Percentiles rank a stretch among this genome's conserved stretches.
These are phyloP conservation scores for Antigone vipio DNA, from an alignment of 2,113 vertebrate genomes.

Conservation along the genomic window DNA sequence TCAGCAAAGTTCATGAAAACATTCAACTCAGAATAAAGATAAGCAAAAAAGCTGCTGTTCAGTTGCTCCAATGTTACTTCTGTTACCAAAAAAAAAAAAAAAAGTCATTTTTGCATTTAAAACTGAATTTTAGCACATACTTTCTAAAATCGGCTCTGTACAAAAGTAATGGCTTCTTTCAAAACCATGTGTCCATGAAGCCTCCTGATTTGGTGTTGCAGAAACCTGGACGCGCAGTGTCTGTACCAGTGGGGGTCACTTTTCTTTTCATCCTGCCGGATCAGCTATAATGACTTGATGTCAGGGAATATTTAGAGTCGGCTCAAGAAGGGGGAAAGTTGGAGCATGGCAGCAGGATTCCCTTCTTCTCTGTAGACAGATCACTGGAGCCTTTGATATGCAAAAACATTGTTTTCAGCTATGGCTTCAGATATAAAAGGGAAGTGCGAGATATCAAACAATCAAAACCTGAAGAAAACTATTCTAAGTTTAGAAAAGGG, in stretches of 20 bases:
- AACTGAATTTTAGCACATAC: not conserved
- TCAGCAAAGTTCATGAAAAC: not conserved
- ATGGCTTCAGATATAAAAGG: conserved; percentile 63
- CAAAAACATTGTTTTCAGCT: conserved; percentile 68
- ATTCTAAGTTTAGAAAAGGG: conserved; percentile 59
- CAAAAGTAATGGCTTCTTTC: conserved; percentile 64
- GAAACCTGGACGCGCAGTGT: conserved; percentile 63
- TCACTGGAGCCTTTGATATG: conserved; percentile 74
- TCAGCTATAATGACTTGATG: conserved; percentile 68
- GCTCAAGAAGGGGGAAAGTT: conserved; percentile 53
- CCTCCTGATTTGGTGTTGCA: conserved; percentile 39
- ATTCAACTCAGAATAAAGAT: not conserved
- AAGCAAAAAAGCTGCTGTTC: not conserved
- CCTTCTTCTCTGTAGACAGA: conserved; percentile 68
- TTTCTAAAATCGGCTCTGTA: conserved; percentile 9
- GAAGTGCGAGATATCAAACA: conserved; percentile 72
- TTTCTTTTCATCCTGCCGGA: conserved; percentile 65
- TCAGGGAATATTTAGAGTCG: conserved; percentile 51
- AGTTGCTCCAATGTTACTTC: not conserved
- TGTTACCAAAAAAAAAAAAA: not conserved
- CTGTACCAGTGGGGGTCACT: conserved; percentile 63
- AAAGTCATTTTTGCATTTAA: not conserved
- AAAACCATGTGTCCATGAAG: conserved; percentile 65
- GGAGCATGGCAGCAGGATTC: conserved; percentile 59
- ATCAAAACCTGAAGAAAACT: conserved; percentile 63